Conservation (phyloP, 2,797 vertebrate genomes). For the Anisognathus igniventris region DNA sequence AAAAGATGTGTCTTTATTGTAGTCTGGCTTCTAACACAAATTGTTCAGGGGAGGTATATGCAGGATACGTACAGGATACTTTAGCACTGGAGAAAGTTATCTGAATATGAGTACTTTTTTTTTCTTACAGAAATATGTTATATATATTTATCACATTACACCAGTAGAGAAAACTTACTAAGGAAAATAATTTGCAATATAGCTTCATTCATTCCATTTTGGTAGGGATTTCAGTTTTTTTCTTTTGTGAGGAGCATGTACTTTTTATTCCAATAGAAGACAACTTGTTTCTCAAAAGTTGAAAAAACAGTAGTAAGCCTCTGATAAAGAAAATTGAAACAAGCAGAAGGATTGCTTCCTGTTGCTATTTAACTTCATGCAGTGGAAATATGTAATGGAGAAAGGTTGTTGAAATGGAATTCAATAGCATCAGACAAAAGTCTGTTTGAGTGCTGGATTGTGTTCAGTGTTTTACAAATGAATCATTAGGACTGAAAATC, state of each 20-base stretch:
- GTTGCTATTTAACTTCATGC: conserved; percentile 39
- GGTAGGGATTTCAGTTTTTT: not conserved
- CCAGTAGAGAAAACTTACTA: not conserved
- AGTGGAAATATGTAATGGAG: not conserved
- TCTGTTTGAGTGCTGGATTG: not conserved
- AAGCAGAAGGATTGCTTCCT: not conserved
- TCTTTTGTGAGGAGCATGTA: conserved; percentile 28
- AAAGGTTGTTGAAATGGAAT: conserved; percentile 4
- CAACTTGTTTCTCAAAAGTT: not conserved
- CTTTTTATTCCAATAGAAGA: conserved; percentile 9
- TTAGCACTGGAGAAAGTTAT: not conserved
- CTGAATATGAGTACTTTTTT: not conserved
- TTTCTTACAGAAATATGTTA: not conserved
- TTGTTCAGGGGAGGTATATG: not conserved
- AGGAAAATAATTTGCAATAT: not conserved
- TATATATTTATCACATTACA: not conserved
- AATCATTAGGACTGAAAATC: not conserved
- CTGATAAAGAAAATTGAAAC: conserved; percentile 42
- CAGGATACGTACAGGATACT: not conserved
- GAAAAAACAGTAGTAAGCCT: conserved; percentile 13
- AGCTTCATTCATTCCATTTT: not conserved
- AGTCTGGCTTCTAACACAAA: not conserved
- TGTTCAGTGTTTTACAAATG: not conserved
- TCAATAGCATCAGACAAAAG: not conserved
- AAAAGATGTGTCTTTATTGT: not conserved